Base-by-base conservation (phyloP, 2,888 invertebrate species). In the Ecliptopera silaceata region DNA sequence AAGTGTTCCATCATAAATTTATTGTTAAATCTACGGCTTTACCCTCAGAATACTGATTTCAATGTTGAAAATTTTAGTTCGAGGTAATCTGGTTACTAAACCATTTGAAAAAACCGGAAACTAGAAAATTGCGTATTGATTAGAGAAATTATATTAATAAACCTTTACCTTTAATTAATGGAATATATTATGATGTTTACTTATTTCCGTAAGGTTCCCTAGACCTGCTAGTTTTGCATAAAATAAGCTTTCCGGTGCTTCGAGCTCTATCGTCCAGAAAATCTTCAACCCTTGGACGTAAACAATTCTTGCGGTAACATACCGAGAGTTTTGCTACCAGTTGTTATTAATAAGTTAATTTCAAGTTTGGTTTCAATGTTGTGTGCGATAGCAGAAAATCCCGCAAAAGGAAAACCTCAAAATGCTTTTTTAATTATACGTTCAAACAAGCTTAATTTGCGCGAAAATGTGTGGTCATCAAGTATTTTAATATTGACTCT, bases 171-270 rank as follows among this genome's bases (percentile, higher is more conserved):
- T 29, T 42, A 29, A 32, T 22, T 47, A 42, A 56, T 43, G 20
- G 43, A 43, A 52, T 52, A 48, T 57, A 39, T 48, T 17, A 63
- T 69, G 60, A 56, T 63, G 57, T 59, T 52, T 55, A 44, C 47
- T 43, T 59, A 56, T 46, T 59, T 62, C 43, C 43, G 49, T 61
- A 59, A 69, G 65, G 63, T 63, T 70, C 64, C 61, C 61, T 61
- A 64, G 66, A 67, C 59, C 52, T 53, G 61, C 57, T 68, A n/a
- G 58, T 56, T 72, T 72, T 68, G 63, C 69, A 70, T 72, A 72
- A 74, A 69, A 71, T 75, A 72, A 70, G 63, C 61, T 61, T 68
- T 68, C 69, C 70, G 61, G 61, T 56, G 63, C 64, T 63, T 56
- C 59, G 57, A 46, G 59, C 58, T 59, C 47, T 67, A 66, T 62